Base-by-base conservation (phyloP, 2,888 invertebrate genomes). In the Ditylenchus weischeri region DNA sequence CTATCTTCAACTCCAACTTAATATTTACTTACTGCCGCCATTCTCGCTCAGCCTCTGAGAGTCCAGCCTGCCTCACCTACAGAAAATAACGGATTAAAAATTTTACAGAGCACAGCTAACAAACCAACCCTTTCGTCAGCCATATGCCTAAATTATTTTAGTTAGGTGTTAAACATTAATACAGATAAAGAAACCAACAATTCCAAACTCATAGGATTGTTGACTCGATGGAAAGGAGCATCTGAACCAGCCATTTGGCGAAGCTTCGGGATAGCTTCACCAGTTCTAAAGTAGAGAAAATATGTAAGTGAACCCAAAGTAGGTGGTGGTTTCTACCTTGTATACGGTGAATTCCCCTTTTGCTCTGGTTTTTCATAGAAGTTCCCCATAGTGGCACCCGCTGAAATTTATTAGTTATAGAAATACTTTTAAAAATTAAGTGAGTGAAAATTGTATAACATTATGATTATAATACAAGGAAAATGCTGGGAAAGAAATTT, bases 121-220 rank as follows among this genome's bases (percentile, higher is more conserved):
- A 15, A 49, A 21, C 29, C 29, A 19, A 60, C 75, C 43, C 75
- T 72, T 58, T 76, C 75, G 59, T 76, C 76, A 1, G 29, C 47
- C 47, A 23, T 29, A 47, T 58, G 21, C 19, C 23, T n/a, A 57
- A 43, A 61, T n/a, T n/a, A n/a, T n/a, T n/a, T n/a, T n/a, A n/a
- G n/a, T n/a, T n/a, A n/a, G n/a, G n/a, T n/a, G n/a, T n/a, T n/a
- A n/a, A n/a, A n/a, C 23, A 29, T 65, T 11, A 2, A 54, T 23
- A 48, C 74, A 18, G 76, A 78, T 81, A 82, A 80, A 64, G 11
- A 43, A 43, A 43, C 43, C 43, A 82, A 81, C 66, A 81, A 65
- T 62, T 81, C 80, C 51, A 81, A 71, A 47, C 79, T 80, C 81
- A 81, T 81, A 49, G 77, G 78, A 62, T 81, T 79, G 68, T 78